Evolutionary conservation across 2,888 invertebrate species (phyloP).

Genomic region (Aleiodes testaceus): DNA sequence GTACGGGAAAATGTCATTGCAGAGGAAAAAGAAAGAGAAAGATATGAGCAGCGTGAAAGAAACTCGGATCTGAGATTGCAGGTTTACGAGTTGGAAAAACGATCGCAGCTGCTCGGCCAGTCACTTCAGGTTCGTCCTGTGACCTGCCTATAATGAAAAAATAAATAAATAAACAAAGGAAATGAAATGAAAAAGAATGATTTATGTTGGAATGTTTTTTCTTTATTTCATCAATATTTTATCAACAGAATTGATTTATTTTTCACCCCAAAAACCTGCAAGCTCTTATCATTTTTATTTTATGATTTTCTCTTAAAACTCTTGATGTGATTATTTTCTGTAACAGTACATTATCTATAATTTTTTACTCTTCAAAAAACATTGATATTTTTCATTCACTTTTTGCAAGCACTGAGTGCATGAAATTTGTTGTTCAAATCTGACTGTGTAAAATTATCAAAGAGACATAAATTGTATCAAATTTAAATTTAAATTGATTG

Average conservation of each 20-base stretch:
- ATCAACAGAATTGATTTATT: conserved; percentile 12
- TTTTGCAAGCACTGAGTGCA: conserved; percentile 25
- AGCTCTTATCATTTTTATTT: conserved; percentile 32
- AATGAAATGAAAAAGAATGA: conserved; percentile 37
- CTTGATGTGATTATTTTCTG: neutral
- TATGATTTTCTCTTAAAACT: conserved; percentile 12
- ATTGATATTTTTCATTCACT: conserved; percentile 7
- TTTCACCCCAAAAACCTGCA: conserved; percentile 32
- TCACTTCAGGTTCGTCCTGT: conserved; percentile 73
- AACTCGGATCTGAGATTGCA: conserved; percentile 73
- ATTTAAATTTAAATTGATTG: too few relatives aligned
- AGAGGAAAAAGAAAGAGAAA: conserved; percentile 73
- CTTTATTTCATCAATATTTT: conserved; percentile 38
- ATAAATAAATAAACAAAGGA: neutral
- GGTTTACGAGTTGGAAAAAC: conserved; percentile 73
- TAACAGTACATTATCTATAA: conserved; percentile 4
- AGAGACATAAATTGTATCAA: neutral
- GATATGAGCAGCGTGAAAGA: conserved; percentile 73
- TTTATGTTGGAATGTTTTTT: conserved; percentile 66
- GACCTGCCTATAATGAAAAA: conserved; percentile 66
- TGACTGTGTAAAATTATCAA: neutral
- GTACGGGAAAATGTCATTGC: conserved; percentile 71
- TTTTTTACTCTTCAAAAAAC: neutral
- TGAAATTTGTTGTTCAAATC: conserved; percentile 16
- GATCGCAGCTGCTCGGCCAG: conserved; percentile 72